phyloP scores from a whole-genome alignment of 1,140 invertebrate species.

The Drosophila virilis region DNA sequence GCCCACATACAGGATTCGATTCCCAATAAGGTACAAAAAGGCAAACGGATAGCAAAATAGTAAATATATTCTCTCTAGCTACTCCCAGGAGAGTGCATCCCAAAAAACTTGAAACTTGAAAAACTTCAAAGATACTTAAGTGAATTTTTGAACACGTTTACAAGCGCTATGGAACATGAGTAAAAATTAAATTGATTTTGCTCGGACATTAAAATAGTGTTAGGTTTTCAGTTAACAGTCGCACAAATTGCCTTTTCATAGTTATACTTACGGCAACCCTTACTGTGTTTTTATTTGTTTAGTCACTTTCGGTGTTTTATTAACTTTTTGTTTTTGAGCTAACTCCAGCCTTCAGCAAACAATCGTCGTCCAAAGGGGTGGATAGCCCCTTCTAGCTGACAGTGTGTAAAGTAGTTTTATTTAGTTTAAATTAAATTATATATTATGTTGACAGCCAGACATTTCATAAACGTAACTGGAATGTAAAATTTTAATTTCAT shows the following conservation, averaged over 20 bases:
- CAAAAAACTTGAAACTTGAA: slow-evolving; percentile 57
- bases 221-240: slow-evolving; percentile 18
- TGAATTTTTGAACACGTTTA: slow-evolving; percentile 65
- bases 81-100: slow-evolving; percentile 38
- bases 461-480: neutral
- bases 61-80: slow-evolving; percentile 69
- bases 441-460: slow-evolving; percentile 61
- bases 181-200: slow-evolving; percentile 81
- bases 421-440: slow-evolving; percentile 52
- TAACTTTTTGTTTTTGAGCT: too few relatives aligned
- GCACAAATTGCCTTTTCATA: slow-evolving; percentile 45
- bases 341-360: too few relatives aligned
- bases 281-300: slow-evolving; percentile 10
- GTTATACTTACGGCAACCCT: slow-evolving; percentile 34
- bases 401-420: too few relatives aligned
- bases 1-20: too few relatives aligned
- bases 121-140: slow-evolving; percentile 79
- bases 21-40: too few relatives aligned
- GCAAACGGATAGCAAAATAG: slow-evolving; percentile 42
- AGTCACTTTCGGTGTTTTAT: neutral
- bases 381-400: too few relatives aligned
- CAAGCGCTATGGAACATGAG: slow-evolving; percentile 62
- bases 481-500: slow-evolving; percentile 66
- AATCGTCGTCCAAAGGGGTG: too few relatives aligned
- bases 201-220: slow-evolving; percentile 59